Percentiles rank a stretch among this genome's conserved stretches.
phyloP scores from a whole-genome alignment of 2,888 invertebrate species.

The Andrena haemorrhoa region DNA sequence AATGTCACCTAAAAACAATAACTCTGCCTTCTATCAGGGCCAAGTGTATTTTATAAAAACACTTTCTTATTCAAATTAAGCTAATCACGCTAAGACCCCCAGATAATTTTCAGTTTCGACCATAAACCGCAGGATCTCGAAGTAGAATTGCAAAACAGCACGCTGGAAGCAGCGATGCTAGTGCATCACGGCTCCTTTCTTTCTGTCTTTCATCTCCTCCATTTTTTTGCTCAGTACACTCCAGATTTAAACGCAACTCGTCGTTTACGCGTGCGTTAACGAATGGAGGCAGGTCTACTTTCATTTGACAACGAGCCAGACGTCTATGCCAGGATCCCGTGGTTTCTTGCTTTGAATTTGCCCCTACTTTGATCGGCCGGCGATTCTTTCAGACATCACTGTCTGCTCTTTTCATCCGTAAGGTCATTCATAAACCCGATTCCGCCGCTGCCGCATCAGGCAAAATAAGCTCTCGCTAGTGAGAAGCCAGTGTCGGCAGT shows the following conservation, averaged over 20 bases:
- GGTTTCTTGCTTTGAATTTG: constrained; percentile 17
- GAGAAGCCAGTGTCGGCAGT: background rate
- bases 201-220: background rate
- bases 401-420: background rate
- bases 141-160: background rate
- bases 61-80: background rate
- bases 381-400: background rate
- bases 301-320: constrained; percentile 27
- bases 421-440: background rate
- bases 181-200: background rate
- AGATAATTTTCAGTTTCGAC: background rate
- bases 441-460: background rate
- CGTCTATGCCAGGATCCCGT: background rate
- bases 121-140: background rate
- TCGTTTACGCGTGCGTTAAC: constrained; percentile 11
- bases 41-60: background rate
- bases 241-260: background rate
- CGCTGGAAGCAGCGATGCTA: background rate
- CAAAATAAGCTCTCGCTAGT: background rate
- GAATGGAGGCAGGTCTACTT: constrained; percentile 10
- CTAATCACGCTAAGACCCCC: background rate
- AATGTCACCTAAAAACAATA: no score
- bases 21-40: no score
- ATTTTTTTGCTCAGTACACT: background rate
- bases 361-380: constrained; percentile 1